These are phyloP conservation scores for Mobula hypostoma DNA, from an alignment of 2,113 vertebrate species.

Conservation along the genomic window DNA sequence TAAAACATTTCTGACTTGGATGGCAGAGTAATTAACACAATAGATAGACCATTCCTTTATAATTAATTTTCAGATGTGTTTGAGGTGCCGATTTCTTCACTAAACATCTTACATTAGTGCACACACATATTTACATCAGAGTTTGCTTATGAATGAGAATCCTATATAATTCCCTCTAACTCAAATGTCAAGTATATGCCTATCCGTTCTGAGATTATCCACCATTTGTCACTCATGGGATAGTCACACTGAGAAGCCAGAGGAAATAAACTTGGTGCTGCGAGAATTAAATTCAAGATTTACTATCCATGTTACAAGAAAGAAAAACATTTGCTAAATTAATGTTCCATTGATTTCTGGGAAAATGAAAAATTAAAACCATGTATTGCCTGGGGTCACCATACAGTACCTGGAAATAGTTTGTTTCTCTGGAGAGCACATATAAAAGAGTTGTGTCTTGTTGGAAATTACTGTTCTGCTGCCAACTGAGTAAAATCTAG, in stretches of 20 bases:
- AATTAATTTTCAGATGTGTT: background rate
- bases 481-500: background rate
- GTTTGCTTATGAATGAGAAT: background rate
- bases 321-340: background rate
- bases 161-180: background rate
- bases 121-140: background rate
- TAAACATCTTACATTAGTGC: background rate
- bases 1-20: background rate
- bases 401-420: background rate
- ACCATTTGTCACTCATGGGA: background rate
- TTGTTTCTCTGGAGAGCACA: background rate
- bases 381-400: background rate
- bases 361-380: background rate
- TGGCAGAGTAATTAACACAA: background rate
- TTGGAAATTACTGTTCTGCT: background rate
- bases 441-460: background rate
- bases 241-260: background rate
- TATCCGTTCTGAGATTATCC: background rate
- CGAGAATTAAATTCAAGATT: background rate
- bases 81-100: too few species aligned
- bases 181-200: background rate
- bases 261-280: background rate
- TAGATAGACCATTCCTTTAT: background rate
- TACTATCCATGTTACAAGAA: background rate
- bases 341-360: background rate